Base-by-base conservation (phyloP, 2,888 invertebrate species). In the Tenthredo mesomela region DNA sequence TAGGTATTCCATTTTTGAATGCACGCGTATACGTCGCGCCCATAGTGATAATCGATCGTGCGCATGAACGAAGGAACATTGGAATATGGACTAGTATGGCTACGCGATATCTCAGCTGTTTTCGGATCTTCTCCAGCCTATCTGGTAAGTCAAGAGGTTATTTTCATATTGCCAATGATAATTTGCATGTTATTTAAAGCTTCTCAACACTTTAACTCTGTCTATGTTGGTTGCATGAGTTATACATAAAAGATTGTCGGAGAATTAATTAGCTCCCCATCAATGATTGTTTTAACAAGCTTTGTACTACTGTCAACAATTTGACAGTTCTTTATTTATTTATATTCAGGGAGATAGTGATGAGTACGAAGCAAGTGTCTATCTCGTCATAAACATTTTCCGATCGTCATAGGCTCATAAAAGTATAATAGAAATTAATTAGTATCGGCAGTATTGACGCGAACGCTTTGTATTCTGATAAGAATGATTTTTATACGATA, bases 131-230 rank as follows among this genome's bases (percentile, higher is more conserved):
- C 88, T 88, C 87, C 87, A 86, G 87, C 87, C 87, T 89, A 91
- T 90, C 89, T 90, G 92, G 92, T 92, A 89, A 93, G 92, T 92
- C 88, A 88, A 88, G 86, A 88, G 88, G 87, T 88, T 88, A 88
- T 73, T 87, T 85, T 85, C 71, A 73, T 86, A 86, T 84, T 86
- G 75, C 61, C 75, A 86, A 87, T 87, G 86, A 88, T 47, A 75
- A 82, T 80, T 58, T 15, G 18, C 58, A 37, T 61, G 61, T 80
- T 61, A 80, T 78, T 37, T 5, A 21, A 61, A 58, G 40, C 21
- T 21, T 33, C 40, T 18, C 37, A 40, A 61, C 80, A 61, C 61
- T 50, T n/a, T 80, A 0, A 25, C 21, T 40, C 1, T 40, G 9
- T 80, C 61, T 37, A 61, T 25, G 25, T 25, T 61, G 12, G 21